phyloP scores from a whole-genome alignment of 2,888 invertebrate species.

The Pedicia rivosa region DNA sequence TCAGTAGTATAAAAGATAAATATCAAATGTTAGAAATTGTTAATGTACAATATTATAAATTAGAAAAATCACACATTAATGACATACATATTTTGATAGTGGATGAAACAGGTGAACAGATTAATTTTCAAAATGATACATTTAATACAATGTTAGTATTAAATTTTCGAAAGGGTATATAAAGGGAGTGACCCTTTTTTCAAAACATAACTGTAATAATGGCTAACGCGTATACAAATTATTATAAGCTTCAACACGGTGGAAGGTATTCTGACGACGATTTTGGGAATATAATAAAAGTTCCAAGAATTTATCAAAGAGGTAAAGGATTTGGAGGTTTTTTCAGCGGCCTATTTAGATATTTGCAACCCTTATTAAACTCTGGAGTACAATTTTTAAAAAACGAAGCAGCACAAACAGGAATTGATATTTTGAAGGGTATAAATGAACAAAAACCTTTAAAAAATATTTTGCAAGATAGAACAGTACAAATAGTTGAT shows the following conservation, averaged over 20 bases:
- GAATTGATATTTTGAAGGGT: background rate
- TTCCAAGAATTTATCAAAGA: background rate
- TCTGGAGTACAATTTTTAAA: background rate
- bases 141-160: background rate
- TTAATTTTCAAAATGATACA: background rate
- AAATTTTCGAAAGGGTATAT: constrained; percentile 1
- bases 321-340: background rate
- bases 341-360: background rate
- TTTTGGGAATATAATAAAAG: background rate
- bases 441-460: background rate
- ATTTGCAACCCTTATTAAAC: background rate
- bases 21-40: too few species aligned
- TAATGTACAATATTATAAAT: too few species aligned
- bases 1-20: too few species aligned
- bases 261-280: background rate
- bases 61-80: too few species aligned
- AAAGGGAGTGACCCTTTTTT: background rate
- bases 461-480: background rate
- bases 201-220: background rate
- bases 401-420: background rate
- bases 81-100: constrained; percentile 1
- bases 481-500: background rate
- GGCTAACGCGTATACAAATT: background rate
- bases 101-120: background rate
- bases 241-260: background rate